phyloP scores from a whole-genome alignment of 2,888 invertebrate species.

The Standfussiana lucernea region DNA sequence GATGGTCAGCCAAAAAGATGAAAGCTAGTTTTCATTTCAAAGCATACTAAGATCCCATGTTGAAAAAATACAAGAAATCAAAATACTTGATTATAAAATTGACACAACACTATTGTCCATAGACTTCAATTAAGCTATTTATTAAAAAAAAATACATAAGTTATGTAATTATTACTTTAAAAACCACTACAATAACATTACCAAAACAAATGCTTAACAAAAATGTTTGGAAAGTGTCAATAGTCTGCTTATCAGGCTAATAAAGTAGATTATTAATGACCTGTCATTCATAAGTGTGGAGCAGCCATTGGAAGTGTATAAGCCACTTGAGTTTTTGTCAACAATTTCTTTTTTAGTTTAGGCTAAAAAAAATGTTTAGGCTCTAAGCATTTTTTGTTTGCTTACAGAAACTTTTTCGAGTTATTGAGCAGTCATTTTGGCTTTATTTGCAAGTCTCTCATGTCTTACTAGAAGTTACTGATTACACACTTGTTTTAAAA shows the following conservation, averaged over 20 bases:
- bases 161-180: slow-evolving; percentile 2
- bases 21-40: background rate
- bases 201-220: slow-evolving; percentile 23
- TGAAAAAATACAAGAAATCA: background rate
- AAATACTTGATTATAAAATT: background rate
- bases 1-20: background rate
- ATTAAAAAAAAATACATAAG: background rate
- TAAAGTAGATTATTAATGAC: slow-evolving; percentile 53
- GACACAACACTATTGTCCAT: background rate
- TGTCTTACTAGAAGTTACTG: slow-evolving; percentile 1
- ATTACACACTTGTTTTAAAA: background rate
- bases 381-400: slow-evolving; percentile 2
- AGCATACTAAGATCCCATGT: background rate
- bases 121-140: background rate
- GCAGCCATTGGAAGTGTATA: slow-evolving; percentile 39
- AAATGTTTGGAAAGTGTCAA: slow-evolving; percentile 46
- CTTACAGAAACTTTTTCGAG: background rate
- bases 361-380: too few relatives aligned
- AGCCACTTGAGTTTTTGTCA: slow-evolving; percentile 41
- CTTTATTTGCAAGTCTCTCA: slow-evolving; percentile 29
- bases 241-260: slow-evolving; percentile 46
- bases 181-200: slow-evolving; percentile 20
- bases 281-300: slow-evolving; percentile 33
- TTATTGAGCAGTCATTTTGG: background rate
- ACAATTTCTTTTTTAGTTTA: slow-evolving; percentile 30